Evolutionary conservation across 37 sponge, comb jelly and placozoan species (phyloP).

Genomic region (Bolinopsis microptera): DNA sequence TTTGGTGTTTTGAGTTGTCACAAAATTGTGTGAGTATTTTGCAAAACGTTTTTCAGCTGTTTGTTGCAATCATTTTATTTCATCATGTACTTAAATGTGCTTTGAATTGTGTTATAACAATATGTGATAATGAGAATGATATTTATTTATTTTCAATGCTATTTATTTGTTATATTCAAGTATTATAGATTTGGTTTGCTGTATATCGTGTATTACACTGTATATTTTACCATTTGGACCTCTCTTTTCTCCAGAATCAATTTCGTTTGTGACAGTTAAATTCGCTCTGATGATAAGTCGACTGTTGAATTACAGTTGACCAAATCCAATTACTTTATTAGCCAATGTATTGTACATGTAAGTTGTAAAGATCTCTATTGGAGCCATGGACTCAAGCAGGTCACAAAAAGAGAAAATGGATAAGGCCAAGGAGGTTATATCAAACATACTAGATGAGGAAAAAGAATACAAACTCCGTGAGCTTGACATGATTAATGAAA

Average conservation of each 20-base stretch:
- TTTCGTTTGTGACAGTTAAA: no score
- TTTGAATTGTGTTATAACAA: background rate
- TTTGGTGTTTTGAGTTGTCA: no score
- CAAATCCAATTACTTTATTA: no score
- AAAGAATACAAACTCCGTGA: constrained; percentile 26
- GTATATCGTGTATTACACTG: background rate
- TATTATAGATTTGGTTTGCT: background rate
- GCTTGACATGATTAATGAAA: background rate
- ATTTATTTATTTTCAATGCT: background rate
- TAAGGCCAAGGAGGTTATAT: constrained; percentile 43
- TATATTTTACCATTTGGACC: background rate
- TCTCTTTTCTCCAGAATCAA: no score
- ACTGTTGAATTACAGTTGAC: no score
- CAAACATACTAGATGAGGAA: constrained; percentile 31
- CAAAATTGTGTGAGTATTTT: no score
- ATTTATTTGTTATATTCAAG: background rate
- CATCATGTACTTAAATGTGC: background rate
- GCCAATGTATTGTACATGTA: no score
- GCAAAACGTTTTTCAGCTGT: no score
- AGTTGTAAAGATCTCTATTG: no score
- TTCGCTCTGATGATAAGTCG: no score
- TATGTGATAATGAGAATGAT: background rate
- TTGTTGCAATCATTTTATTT: no score
- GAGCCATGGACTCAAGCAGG: background rate
- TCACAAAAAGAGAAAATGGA: constrained; percentile 26